A percentile compares a stretch with the other conserved stretches of the same genome.
These are phyloP conservation scores for Ochropleura leucogaster DNA, from an alignment of 2,888 invertebrate genomes.

Conservation along the genomic window DNA sequence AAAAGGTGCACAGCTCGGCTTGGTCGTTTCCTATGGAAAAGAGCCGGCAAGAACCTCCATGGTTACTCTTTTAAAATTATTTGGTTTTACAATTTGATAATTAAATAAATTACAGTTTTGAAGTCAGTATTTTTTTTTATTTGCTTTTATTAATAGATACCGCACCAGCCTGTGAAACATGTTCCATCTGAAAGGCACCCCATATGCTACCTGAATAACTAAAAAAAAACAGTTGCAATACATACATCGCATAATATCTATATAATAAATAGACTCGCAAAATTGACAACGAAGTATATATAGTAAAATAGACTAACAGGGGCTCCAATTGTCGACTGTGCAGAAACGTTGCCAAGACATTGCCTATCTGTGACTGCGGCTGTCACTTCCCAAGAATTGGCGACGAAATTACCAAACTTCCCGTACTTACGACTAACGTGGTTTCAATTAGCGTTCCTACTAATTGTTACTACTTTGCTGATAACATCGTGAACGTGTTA, in stretches of 20 bases:
- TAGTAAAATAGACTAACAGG: background rate
- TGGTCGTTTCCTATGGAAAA: too few species aligned
- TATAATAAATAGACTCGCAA: slow-evolving; percentile 11
- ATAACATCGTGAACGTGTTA: slow-evolving; percentile 47
- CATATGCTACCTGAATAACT: background rate
- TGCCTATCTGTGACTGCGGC: slow-evolving; percentile 21
- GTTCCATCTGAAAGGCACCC: background rate
- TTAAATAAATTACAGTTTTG: too few species aligned
- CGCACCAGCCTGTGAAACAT: background rate
- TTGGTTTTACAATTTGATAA: too few species aligned
- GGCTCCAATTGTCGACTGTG: slow-evolving; percentile 8
- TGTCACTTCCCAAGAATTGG: slow-evolving; percentile 20
- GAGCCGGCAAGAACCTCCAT: too few species aligned
- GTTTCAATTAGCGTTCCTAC: slow-evolving; percentile 56
- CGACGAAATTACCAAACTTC: slow-evolving; percentile 25
- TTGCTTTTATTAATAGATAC: background rate
- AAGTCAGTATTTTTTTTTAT: too few species aligned
- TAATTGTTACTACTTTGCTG: slow-evolving; percentile 50
- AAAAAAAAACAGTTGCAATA: background rate
- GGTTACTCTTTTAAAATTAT: too few species aligned
- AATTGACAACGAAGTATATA: slow-evolving; percentile 8
- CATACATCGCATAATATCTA: too few species aligned
- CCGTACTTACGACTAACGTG: slow-evolving; percentile 37
- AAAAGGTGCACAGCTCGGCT: too few species aligned
- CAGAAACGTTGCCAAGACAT: slow-evolving; percentile 20